Conservation (phyloP, 2,113 vertebrate species). For the Urocitellus parryii region DNA sequence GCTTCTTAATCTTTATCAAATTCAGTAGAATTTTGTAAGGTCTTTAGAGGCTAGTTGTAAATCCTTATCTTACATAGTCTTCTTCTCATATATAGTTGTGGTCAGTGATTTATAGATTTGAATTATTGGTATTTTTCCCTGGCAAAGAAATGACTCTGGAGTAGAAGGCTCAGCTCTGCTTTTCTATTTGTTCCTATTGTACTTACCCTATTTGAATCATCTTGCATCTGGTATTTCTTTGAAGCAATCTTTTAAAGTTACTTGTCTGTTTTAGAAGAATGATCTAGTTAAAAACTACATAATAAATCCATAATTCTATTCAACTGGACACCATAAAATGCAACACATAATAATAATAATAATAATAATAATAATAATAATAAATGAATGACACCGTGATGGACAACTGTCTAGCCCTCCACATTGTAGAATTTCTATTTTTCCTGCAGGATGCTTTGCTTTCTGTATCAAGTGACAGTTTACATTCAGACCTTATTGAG, state of each 20-base stretch:
- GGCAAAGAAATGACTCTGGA: background rate
- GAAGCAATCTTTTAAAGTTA: conserved; percentile 35
- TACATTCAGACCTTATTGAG: background rate
- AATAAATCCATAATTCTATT: background rate
- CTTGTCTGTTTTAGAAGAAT: background rate
- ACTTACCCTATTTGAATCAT: background rate
- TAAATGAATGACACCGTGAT: background rate
- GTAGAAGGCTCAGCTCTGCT: background rate
- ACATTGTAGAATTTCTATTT: background rate
- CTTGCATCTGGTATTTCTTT: conserved; percentile 15
- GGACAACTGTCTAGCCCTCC: background rate
- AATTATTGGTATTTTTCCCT: conserved; percentile 17
- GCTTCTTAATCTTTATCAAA: conserved; percentile 41
- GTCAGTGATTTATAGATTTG: background rate
- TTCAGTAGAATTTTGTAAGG: conserved; percentile 20
- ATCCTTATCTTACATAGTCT: background rate
- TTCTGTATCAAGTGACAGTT: background rate
- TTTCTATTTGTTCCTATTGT: conserved; percentile 10
- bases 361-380: too few relatives aligned
- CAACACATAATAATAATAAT: background rate
- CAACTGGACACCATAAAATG: background rate
- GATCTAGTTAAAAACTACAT: conserved; percentile 34
- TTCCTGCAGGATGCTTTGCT: conserved; percentile 5
- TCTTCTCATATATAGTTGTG: background rate
- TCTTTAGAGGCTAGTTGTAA: conserved; percentile 16